phyloP scores from a whole-genome alignment of 2,888 invertebrate genomes.

The Eupithecia dodoneata region DNA sequence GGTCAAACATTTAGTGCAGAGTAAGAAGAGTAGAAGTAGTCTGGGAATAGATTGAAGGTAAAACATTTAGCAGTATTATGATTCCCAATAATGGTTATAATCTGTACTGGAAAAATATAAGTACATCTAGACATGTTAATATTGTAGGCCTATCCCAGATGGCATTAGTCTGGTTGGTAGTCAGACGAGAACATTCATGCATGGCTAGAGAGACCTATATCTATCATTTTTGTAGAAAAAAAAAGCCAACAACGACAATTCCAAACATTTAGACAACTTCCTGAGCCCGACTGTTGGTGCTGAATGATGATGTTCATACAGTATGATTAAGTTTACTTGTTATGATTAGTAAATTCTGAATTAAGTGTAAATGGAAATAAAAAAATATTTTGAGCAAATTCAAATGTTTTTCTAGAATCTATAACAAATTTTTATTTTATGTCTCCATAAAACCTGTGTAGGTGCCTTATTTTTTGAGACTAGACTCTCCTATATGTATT shows the following conservation, averaged over 20 bases:
- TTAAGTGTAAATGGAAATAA: not conserved
- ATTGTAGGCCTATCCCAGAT: not conserved
- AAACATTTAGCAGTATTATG: not conserved
- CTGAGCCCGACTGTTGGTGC: not conserved
- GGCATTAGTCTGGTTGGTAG: not conserved
- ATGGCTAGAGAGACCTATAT: not conserved
- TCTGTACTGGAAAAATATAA: not conserved
- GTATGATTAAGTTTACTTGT: not conserved
- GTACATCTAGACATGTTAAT: not conserved
- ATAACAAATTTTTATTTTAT: no score
- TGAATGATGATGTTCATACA: not conserved
- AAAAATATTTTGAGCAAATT: not conserved
- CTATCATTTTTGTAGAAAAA: not conserved
- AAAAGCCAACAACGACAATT: not conserved
- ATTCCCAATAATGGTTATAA: not conserved
- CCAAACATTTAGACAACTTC: not conserved
- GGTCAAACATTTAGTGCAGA: constrained; percentile 65
- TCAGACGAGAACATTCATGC: not conserved
- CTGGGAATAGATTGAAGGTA: constrained; percentile 19
- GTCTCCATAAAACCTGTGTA: no score
- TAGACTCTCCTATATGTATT: no score
- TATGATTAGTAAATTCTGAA: not conserved
- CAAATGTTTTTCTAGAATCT: not conserved
- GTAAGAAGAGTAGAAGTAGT: constrained; percentile 44
- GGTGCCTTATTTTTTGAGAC: no score